Evolutionary conservation across 1,140 invertebrate genomes (phyloP), one percentile per base, ranked within the genome.

Genomic region (Micrasema minimum): DNA sequence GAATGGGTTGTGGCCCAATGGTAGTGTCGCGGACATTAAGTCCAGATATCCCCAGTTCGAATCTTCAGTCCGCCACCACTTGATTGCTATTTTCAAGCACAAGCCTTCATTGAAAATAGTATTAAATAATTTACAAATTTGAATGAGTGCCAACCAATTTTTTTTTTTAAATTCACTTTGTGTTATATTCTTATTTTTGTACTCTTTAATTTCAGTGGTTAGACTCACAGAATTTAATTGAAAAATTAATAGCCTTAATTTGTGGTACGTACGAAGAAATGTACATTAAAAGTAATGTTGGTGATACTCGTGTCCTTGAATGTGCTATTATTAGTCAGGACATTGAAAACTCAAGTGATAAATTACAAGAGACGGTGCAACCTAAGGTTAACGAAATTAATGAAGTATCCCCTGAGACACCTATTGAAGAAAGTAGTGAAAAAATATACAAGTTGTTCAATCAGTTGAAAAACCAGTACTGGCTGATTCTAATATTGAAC

Each of bases 211-310:
- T 88, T 62, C 81, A 98, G 94, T 97, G 95, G 95, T 87, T 98
- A 77, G 91, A 94, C 86, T 92, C 93, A 80, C 88, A 96, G 80
- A 87, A 91, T 79, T 88, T 96, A 77, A 88, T 97, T 74, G 91
- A 95, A 82, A 90, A 88, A 80, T 86, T 97, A 78, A 89, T 97
- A 73, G 88, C 87, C 76, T 85, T 95, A 80, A 86, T 97, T 77
- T 90, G 93, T 79, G 89, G 93, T 72, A 86, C 87, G 69, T 87
- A 89, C 76, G 90, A 92, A 31, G 22, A 37, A 59, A 41, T 18
- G 10, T 59, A 41, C n/a, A 35, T 41, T 20, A 59, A 59, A 18
- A 41, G 20, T 20, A 18, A 12, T 10, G 55, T 9, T 0, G 37
- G n/a, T 10, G 37, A 59, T n/a, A 41, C 37, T 20, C 16, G 16